phyloP scores from a whole-genome alignment of 92 coral and sea anemone genomes.

The Scolanthus callimorphus region DNA sequence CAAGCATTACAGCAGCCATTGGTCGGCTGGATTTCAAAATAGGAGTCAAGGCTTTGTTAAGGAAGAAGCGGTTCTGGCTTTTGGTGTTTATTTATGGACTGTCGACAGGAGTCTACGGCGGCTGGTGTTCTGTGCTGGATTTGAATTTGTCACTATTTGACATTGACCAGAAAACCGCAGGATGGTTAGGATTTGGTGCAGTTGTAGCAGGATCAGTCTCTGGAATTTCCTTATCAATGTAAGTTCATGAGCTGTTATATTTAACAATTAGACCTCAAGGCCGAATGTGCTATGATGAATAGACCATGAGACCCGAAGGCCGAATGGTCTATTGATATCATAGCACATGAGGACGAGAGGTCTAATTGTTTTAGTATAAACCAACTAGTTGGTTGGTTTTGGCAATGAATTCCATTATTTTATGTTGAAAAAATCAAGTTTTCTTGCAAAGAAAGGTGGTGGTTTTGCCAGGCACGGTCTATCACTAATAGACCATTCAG shows the following conservation, averaged over 20 bases:
- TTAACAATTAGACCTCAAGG: too few species aligned
- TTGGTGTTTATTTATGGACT: constrained; percentile 78
- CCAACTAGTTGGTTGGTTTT: too few species aligned
- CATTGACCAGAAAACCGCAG: constrained; percentile 76
- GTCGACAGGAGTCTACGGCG: constrained; percentile 92
- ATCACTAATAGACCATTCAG: too few species aligned
- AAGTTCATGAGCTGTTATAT: constrained; percentile 52
- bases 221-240: constrained; percentile 93
- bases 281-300: too few species aligned
- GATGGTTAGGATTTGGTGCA: constrained; percentile 92
- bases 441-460: too few species aligned
- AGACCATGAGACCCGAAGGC: too few species aligned
- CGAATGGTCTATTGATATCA: too few species aligned
- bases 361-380: too few species aligned
- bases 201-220: constrained; percentile 89
- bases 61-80: constrained; percentile 79
- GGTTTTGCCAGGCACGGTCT: too few species aligned
- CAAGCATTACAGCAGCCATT: constrained; percentile 91
- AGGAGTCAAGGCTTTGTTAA: constrained; percentile 70
- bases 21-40: constrained; percentile 83
- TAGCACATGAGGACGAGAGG: too few species aligned
- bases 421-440: too few species aligned
- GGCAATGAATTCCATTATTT: too few species aligned
- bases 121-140: constrained; percentile 90
- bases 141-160: constrained; percentile 71